Base-by-base conservation (phyloP, 2,888 invertebrate genomes). In the Mechanitis mazaeus region DNA sequence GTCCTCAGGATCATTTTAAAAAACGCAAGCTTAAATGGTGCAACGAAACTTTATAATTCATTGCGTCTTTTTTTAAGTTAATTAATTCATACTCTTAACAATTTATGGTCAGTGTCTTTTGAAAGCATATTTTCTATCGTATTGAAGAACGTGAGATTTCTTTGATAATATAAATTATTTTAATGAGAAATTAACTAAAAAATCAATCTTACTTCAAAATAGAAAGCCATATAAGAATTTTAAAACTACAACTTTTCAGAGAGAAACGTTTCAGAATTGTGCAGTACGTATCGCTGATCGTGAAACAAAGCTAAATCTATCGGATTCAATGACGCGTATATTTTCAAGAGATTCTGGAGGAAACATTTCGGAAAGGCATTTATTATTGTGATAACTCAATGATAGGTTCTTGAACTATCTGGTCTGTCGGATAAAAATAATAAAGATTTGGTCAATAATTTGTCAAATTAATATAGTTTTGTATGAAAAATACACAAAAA, bases 281-380 rank as follows among this genome's bases (percentile, higher is more conserved):
- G 60, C 62, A 64, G 58, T 59, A 53, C 56, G 62, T 64, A 60
- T 57, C 63, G 60, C 59, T 61, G 55, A 61, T 61, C 59, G 56
- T 58, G 65, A 63, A 65, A 65, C 65, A 67, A 65, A 62, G 62
- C 62, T 62, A 67, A 64, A 67, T 64, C 68, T 63, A 66, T 65
- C 60, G 68, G 60, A 65, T 55, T 58, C 65, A 68, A 60, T 67
- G 68, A 68, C 64, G 65, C 67, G 68, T 66, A 60, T 65, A 50
- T 60, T 61, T 60, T 55, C 53, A 45, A 54, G 57, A 57, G 58
- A 64, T 50, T 50, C 31, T 50, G 31, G 60, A 67, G 55, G 64
- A 65, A 66, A 63, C 60, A 63, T 62, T 64, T 60, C 46, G 58
- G 38, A 56, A 58, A 54, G 58, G 59, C 56, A 58, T 60, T 62